These are phyloP conservation scores for Ennomos quercinarius DNA, from an alignment of 2,888 invertebrate species.

Conservation along the genomic window DNA sequence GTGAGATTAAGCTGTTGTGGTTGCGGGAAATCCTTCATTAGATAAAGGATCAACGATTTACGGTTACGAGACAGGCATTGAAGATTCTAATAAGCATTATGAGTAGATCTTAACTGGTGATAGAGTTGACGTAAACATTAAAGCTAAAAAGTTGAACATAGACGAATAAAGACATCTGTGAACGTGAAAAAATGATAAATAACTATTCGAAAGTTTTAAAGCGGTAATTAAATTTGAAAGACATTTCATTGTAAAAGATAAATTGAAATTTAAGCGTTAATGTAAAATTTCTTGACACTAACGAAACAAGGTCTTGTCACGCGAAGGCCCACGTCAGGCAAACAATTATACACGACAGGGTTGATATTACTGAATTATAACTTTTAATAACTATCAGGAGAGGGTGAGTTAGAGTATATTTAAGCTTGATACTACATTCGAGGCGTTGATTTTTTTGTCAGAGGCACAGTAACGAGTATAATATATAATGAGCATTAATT, in stretches of 20 bases:
- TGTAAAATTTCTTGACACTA: constrained; percentile 47
- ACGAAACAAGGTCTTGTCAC: constrained; percentile 46
- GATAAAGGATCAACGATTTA: constrained; percentile 27
- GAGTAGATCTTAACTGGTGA: background rate
- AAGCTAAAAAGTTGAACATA: no score
- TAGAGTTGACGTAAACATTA: no score
- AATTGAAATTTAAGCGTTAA: constrained; percentile 34
- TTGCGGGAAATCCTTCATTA: constrained; percentile 27
- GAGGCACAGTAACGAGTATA: no score
- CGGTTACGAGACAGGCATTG: constrained; percentile 33
- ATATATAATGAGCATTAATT: no score
- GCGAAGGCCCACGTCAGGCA: constrained; percentile 40
- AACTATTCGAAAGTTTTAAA: constrained; percentile 2
- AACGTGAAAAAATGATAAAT: background rate
- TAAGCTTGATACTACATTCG: constrained; percentile 4
- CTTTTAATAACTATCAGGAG: constrained; percentile 20
- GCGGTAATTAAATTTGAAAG: constrained; percentile 7
- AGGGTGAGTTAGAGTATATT: constrained; percentile 8
- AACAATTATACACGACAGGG: constrained; percentile 35
- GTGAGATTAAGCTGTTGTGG: constrained; percentile 22
- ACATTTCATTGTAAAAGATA: constrained; percentile 10
- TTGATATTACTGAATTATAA: constrained; percentile 31
- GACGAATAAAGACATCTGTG: no score
- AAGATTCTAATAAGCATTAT: constrained; percentile 8
- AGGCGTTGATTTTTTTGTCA: background rate